Conservation (phyloP, 2,888 invertebrate species). For the Archips crataeganus region DNA sequence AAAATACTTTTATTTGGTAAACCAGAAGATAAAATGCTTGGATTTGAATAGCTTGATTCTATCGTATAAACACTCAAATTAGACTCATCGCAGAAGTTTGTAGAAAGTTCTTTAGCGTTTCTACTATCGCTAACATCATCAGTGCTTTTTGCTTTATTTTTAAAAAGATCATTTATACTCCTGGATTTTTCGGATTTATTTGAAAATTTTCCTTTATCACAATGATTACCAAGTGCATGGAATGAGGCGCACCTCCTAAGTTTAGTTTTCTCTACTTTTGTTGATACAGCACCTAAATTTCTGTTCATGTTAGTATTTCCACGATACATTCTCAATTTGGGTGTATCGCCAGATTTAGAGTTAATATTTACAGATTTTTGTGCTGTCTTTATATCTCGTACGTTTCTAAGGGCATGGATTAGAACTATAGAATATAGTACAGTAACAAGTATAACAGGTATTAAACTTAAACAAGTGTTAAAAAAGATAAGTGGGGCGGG, state of each 20-base stretch:
- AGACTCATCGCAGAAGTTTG: conserved; percentile 57
- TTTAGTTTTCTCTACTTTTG: conserved; percentile 48
- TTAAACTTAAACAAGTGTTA: conserved; percentile 82
- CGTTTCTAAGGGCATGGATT: conserved; percentile 83
- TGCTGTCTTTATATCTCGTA: conserved; percentile 61
- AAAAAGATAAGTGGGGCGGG: conserved; percentile 84
- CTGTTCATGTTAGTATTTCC: conserved; percentile 55
- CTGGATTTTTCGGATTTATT: conserved; percentile 55
- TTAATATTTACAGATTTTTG: conserved; percentile 57
- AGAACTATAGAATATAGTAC: conserved; percentile 87
- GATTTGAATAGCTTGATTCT: conserved; percentile 55
- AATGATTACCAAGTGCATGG: conserved; percentile 49
- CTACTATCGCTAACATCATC: conserved; percentile 41
- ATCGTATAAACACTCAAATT: conserved; percentile 65
- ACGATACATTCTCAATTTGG: conserved; percentile 68
- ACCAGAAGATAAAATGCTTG: conserved; percentile 48
- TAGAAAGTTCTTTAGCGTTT: conserved; percentile 46
- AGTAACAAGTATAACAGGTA: conserved; percentile 77
- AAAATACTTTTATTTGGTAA: conserved; percentile 21
- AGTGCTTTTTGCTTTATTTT: conserved; percentile 45
- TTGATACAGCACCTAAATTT: conserved; percentile 48
- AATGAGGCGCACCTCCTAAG: conserved; percentile 70
- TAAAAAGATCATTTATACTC: conserved; percentile 64
- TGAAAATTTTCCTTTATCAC: conserved; percentile 41
- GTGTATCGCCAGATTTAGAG: conserved; percentile 48